A percentile compares a stretch with the other conserved stretches of the same genome.
Evolutionary conservation across 2,797 vertebrate genomes (phyloP).

Genomic region (Tapera naevia): DNA sequence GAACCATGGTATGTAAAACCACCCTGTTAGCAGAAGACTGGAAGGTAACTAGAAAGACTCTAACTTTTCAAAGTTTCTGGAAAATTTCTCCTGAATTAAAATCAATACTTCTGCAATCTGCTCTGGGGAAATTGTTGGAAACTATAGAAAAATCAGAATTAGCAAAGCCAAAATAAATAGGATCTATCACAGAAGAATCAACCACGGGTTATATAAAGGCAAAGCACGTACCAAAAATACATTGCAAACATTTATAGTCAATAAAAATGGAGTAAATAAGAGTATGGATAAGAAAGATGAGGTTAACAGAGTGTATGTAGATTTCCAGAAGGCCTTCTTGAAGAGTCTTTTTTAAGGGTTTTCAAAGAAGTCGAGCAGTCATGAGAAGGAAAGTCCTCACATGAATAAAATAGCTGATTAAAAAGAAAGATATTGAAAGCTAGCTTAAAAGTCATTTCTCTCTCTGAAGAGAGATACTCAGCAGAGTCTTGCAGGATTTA

Average conservation of each 20-base stretch:
- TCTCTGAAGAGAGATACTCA: neutral
- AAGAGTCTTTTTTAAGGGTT: neutral
- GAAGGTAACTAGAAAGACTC: neutral
- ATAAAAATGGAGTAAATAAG: neutral
- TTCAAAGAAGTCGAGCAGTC: neutral
- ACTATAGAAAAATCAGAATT: neutral
- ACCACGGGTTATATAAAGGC: neutral
- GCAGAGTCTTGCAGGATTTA: constrained; percentile 17
- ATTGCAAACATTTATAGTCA: neutral
- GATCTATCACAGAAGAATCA: neutral
- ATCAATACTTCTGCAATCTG: neutral
- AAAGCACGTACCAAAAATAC: neutral
- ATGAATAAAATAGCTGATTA: constrained; percentile 1
- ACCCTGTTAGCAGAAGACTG: neutral
- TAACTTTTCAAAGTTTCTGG: neutral
- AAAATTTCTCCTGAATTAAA: neutral
- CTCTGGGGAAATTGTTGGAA: neutral
- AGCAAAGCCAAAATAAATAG: neutral
- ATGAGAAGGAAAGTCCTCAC: neutral
- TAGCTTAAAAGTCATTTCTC: neutral
- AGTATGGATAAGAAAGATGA: neutral
- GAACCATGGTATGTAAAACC: neutral
- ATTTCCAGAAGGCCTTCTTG: neutral
- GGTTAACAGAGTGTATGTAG: neutral
- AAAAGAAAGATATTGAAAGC: neutral